Base-by-base conservation (phyloP, 2,888 invertebrate species). In the Megastigmus dorsalis region DNA sequence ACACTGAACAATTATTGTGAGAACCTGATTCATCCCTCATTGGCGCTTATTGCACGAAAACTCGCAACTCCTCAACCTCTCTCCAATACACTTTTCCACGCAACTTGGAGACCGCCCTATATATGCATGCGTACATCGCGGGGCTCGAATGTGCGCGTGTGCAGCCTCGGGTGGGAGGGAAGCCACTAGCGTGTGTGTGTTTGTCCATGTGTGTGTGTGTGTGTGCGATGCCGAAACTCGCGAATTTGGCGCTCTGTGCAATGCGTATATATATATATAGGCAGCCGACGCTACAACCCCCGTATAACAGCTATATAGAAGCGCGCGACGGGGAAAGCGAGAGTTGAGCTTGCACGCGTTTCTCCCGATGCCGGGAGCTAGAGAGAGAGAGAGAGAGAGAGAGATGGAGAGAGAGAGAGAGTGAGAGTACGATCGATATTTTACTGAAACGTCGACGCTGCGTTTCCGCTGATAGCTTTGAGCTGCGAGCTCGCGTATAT, bases 391-490 rank as follows among this genome's bases (percentile, higher is more conserved):
- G 33, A 18, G 9, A 15, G 20, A 10, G 54, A 43, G 33, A 23
- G 72, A 82, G 85, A 81, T 85, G 86, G 85, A 85, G n/a, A 6
- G 28, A 10, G n/a, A 6, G 28, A 10, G 20, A 23, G 33, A 18
- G 9, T n/a, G 20, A 10, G 54, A 43, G 33, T 36, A 71, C 82
- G 85, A 81, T 85, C 86, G 85, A 85, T 86, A 85, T 85, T 83
- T 82, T 80, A 78, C 79, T 77, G 78, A 78, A 81, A 80, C 79
- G 74, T 78, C 71, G 75, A 78, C 80, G 81, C 79, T 62, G 72
- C 75, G 81, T 77, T 80, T n/a, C n/a, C 80, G 80, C 79, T n/a
- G n/a, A n/a, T 78, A 81, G 82, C 78, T 82, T 76, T 67, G 78
- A 38, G 43, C 48, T 3, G 13, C 57, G 20, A 15, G n/a, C n/a